phyloP scores from a whole-genome alignment of 1,140 invertebrate genomes.

The Latrodectus geometricus region DNA sequence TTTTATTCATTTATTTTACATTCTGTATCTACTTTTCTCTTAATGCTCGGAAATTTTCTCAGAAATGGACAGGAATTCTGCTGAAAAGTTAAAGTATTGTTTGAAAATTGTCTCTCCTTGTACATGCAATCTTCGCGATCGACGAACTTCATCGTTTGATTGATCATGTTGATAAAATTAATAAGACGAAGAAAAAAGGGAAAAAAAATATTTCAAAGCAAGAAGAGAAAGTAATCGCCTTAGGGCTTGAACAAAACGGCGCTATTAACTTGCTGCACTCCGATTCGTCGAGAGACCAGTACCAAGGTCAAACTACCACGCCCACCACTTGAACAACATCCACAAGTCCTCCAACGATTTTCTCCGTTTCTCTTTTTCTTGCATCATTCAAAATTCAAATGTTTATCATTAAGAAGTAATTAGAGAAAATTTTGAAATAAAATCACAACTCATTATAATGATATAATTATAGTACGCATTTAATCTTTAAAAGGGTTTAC shows the following conservation, averaged over 20 bases:
- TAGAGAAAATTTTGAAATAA: too few relatives aligned
- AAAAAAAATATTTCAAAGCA: conserved; percentile 18
- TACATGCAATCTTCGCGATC: not conserved
- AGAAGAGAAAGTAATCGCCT: conserved; percentile 32
- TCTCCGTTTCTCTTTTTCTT: not conserved
- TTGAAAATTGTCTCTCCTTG: too few relatives aligned
- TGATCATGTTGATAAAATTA: conserved; percentile 48
- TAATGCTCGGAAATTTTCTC: too few relatives aligned
- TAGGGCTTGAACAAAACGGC: conserved; percentile 27
- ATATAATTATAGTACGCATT: too few relatives aligned
- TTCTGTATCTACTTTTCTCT: too few relatives aligned
- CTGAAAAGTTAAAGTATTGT: too few relatives aligned
- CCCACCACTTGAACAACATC: conserved; percentile 6
- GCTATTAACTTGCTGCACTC: conserved; percentile 32
- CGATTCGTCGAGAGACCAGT: conserved; percentile 15
- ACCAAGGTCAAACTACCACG: conserved; percentile 37
- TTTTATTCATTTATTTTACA: too few relatives aligned
- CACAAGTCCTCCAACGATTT: too few relatives aligned
- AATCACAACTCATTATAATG: too few relatives aligned
- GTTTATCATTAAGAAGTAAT: not conserved
- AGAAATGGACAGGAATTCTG: too few relatives aligned
- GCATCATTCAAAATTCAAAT: not conserved
- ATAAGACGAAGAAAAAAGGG: conserved; percentile 16
- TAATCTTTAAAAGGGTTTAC: too few relatives aligned
- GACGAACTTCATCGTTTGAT: conserved; percentile 30